Percentiles rank a stretch among this genome's conserved stretches.
Conservation (phyloP, 2,113 vertebrate genomes). For the Gasterosteus aculeatus region DNA sequence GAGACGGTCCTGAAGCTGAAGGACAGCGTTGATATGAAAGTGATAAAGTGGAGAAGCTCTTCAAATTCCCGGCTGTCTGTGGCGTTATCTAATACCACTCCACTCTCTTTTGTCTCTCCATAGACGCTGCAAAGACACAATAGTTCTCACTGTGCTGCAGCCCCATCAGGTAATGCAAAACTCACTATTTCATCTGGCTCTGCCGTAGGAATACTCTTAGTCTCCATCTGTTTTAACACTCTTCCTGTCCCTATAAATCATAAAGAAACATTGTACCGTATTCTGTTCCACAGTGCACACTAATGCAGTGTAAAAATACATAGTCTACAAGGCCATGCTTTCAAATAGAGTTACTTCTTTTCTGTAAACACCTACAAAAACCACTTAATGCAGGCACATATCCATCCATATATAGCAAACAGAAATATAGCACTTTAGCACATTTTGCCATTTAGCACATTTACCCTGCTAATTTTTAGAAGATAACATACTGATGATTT, state of each 20-base stretch:
- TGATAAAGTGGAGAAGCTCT: constrained; percentile 59
- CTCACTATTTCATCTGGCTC: constrained; percentile 49
- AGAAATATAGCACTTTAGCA: constrained; percentile 33
- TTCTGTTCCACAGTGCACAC: constrained; percentile 25
- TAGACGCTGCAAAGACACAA: constrained; percentile 92
- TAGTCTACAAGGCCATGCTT: constrained; percentile 33
- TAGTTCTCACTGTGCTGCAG: constrained; percentile 95
- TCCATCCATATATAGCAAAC: constrained; percentile 36
- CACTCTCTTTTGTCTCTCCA: constrained; percentile 76
- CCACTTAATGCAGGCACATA: constrained; percentile 27
- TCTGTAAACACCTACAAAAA: constrained; percentile 28
- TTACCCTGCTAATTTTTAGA: constrained; percentile 9
- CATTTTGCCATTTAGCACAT: no score
- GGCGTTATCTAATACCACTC: constrained; percentile 69
- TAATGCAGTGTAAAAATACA: constrained; percentile 20
- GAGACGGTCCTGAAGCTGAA: constrained; percentile 64
- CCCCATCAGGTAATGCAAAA: constrained; percentile 88
- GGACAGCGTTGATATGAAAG: constrained; percentile 53
- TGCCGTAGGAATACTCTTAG: constrained; percentile 39
- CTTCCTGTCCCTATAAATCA: constrained; percentile 38
- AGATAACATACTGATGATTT: constrained; percentile 10
- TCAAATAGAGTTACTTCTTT: constrained; percentile 44
- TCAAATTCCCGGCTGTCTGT: constrained; percentile 41
- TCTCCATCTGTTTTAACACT: constrained; percentile 33
- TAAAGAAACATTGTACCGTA: constrained; percentile 11